These are phyloP conservation scores for Brachionus rotundiformis DNA, from an alignment of 1,140 invertebrate genomes.

Conservation along the genomic window DNA sequence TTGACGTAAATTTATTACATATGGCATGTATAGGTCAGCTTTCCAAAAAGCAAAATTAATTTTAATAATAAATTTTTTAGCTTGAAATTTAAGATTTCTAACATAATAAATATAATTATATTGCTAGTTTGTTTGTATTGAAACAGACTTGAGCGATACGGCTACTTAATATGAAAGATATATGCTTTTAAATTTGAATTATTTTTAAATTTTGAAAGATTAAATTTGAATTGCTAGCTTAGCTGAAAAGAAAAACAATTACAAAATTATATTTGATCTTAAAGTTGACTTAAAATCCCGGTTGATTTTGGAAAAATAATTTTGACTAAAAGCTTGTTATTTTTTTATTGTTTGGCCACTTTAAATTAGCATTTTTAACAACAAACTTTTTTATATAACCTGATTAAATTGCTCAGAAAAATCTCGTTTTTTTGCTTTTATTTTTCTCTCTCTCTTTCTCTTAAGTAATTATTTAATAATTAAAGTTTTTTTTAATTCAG, in stretches of 20 bases:
- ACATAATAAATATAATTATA: no score
- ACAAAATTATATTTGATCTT: background rate
- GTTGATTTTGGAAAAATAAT: slow-evolving; percentile 5
- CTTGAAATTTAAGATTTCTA: no score
- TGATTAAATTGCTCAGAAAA: background rate
- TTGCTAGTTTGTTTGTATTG: background rate
- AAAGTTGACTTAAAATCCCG: background rate
- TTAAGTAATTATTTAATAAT: background rate
- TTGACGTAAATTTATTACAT: slow-evolving; percentile 10
- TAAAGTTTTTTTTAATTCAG: background rate
- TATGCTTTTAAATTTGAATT: background rate
- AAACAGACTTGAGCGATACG: background rate
- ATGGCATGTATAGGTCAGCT: background rate
- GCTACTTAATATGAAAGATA: background rate
- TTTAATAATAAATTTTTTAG: no score
- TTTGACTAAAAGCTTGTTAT: background rate
- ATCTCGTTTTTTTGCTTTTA: slow-evolving; percentile 6
- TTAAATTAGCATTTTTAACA: background rate
- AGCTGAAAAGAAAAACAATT: background rate
- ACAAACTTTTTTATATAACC: background rate
- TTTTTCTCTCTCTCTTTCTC: no score
- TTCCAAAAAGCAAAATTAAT: background rate
- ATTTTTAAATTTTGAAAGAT: slow-evolving; percentile 4
- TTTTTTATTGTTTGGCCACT: background rate
- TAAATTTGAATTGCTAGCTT: background rate